These are phyloP conservation scores for Seriola quinqueradiata DNA, from an alignment of 2,113 vertebrate species.

Conservation along the genomic window DNA sequence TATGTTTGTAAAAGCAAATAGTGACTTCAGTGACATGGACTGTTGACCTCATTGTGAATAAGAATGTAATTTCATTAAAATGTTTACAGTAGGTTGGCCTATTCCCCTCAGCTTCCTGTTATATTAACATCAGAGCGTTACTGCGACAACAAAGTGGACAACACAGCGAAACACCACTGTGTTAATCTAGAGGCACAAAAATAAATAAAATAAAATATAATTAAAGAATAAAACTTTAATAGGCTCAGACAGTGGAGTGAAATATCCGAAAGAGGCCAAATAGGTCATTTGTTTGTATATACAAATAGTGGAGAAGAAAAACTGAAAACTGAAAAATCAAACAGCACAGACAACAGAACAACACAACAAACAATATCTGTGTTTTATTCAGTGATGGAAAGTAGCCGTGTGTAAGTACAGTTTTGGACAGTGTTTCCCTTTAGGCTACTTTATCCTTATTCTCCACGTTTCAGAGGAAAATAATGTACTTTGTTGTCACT, in stretches of 20 bases:
- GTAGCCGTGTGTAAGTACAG: too few relatives aligned
- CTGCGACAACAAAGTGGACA: not conserved
- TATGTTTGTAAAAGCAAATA: slow-evolving; percentile 47
- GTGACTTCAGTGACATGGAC: not conserved
- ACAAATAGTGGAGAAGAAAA: too few relatives aligned
- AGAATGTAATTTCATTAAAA: not conserved
- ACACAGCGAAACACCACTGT: not conserved
- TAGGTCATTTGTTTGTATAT: too few relatives aligned
- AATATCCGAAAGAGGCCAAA: not conserved
- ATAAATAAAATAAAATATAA: not conserved
- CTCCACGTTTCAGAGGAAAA: too few relatives aligned
- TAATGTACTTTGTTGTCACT: too few relatives aligned
- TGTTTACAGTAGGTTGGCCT: not conserved
- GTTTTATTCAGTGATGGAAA: too few relatives aligned
- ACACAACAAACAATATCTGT: too few relatives aligned
- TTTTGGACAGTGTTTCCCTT: too few relatives aligned
- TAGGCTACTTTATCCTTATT: too few relatives aligned
- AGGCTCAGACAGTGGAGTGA: not conserved
- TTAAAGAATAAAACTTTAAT: not conserved
- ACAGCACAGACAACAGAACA: too few relatives aligned
- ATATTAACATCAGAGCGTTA: not conserved
- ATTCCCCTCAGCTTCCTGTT: not conserved
- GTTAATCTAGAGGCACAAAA: not conserved
- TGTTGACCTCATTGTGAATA: not conserved
- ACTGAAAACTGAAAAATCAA: too few relatives aligned